Evolutionary conservation across 1,140 invertebrate genomes (phyloP).

Genomic region (Zophobas atratus): DNA sequence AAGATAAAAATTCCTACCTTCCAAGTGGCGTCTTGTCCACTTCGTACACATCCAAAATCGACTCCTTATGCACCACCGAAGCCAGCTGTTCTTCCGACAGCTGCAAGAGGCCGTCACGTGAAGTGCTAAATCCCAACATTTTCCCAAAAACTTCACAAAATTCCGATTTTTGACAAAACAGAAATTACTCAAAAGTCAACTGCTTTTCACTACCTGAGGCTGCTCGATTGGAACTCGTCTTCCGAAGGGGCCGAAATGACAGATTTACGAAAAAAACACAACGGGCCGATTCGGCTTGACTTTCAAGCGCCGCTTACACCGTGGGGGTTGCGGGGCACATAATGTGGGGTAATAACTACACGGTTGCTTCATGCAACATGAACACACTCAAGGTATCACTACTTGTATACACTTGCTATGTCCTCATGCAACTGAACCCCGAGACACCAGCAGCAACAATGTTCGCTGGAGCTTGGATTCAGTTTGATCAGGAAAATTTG

Average conservation of each 20-base stretch:
- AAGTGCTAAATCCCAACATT: conserved; percentile 61
- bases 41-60: conserved; percentile 77
- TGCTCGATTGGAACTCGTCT: conserved; percentile 24
- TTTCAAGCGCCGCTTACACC: conserved; percentile 12
- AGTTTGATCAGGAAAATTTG: conserved; percentile 7
- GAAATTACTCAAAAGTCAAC: conserved; percentile 32
- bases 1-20: conserved; percentile 69
- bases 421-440: conserved; percentile 24
- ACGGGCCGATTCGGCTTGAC: conserved; percentile 14
- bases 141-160: conserved; percentile 20
- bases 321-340: conserved; percentile 14
- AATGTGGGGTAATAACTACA: conserved; percentile 1
- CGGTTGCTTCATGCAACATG: conserved; percentile 21
- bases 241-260: conserved; percentile 1
- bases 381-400: conserved; percentile 36
- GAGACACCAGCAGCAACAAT: background rate
- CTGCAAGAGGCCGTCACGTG: conserved; percentile 74
- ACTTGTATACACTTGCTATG: conserved; percentile 35
- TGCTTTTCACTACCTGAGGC: conserved; percentile 34
- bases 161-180: background rate
- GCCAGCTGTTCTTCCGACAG: conserved; percentile 73
- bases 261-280: conserved; percentile 6
- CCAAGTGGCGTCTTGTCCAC: conserved; percentile 81
- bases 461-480: background rate
- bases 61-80: conserved; percentile 74